phyloP scores from a whole-genome alignment of 2,113 vertebrate species.

The Irena cyanogastra region DNA sequence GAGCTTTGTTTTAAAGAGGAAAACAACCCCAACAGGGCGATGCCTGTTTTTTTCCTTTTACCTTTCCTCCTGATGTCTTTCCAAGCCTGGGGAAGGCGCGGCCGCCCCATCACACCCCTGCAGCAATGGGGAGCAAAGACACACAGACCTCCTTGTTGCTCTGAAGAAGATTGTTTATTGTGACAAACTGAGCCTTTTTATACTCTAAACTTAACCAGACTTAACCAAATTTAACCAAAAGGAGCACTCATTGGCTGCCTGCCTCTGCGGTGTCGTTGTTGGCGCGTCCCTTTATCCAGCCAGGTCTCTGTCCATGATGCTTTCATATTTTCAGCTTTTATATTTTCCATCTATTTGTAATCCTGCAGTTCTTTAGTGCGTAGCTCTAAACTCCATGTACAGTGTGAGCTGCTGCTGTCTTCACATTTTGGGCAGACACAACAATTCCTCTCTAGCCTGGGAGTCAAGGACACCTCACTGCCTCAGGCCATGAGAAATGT shows the following conservation, averaged over 20 bases:
- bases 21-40: background rate
- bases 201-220: background rate
- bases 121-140: background rate
- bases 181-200: accelerated
- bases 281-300: accelerated
- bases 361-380: background rate
- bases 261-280: accelerated
- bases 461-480: background rate
- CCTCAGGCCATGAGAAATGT: background rate
- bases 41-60: background rate
- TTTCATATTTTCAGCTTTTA: background rate
- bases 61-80: background rate
- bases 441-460: background rate
- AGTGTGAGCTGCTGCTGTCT: accelerated
- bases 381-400: accelerated
- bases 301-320: background rate
- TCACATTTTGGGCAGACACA: background rate
- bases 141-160: background rate
- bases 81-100: accelerated
- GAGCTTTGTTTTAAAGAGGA: background rate
- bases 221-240: background rate
- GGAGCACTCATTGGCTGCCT: accelerated
- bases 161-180: background rate
- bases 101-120: background rate
- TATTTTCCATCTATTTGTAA: background rate